Evolutionary conservation across 2,888 invertebrate genomes (phyloP), one percentile per base, ranked within the genome.

Genomic region (Pyrrhia umbra): DNA sequence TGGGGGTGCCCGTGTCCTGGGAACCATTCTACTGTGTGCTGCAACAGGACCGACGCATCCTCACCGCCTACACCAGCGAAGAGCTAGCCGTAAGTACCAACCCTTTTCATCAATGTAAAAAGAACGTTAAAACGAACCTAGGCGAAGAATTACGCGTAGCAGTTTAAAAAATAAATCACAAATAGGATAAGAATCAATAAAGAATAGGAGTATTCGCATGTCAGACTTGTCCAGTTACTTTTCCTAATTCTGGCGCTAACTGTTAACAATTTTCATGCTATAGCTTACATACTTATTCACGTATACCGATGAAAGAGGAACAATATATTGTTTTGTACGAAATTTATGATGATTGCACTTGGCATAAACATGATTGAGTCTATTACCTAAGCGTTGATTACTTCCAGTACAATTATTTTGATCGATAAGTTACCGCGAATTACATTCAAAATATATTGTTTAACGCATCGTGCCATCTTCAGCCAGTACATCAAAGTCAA

Each of bases 1-100:
- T 95, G 46, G 95, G 95, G 37, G 95, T 95, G 76, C 95, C 96
- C 46, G 95, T 96, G 46, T 95, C 95, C 64, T 97, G 97, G 97
- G 97, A 97, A 90, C 97, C 97, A 15, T 97, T 96, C 92, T 97
- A 97, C 93, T 97, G 97, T 90, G 97, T 97, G 43, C 95, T 97
- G 81, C 95, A 97, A 79, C 97, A 97, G 91, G 97, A 97, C 89
- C 96, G 97, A 79, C 96, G 96, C 85, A 97, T 96, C 63, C 96
- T 97, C 86, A 97, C 97, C 13, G 96, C 97, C 45, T 97, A 97
- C 92, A 95, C 97, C 76, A 97, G 96, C 88, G 97, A 97, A 92
- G 97, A 97, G 90, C 96, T 97, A 91, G 96, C 97, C 91, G 97
- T 97, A 87, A 96, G 97, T 96, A 83, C 68, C 10, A 5, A 51